Evolutionary conservation across 2,888 invertebrate genomes (phyloP).

Genomic region (Venusia cambrica): DNA sequence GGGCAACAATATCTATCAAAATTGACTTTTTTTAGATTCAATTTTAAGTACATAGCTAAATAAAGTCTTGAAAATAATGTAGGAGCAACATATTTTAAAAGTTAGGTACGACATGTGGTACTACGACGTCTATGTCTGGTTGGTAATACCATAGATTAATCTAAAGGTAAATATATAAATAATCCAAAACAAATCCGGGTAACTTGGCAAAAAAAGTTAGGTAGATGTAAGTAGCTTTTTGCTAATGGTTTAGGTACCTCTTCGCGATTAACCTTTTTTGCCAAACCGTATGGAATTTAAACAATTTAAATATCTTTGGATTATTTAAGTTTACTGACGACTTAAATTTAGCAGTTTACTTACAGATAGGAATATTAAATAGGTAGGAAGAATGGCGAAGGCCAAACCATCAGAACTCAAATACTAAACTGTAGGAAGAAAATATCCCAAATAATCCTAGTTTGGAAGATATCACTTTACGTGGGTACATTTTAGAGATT

Average conservation of each 20-base stretch:
- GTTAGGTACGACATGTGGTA: not conserved
- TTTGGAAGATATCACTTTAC: no score
- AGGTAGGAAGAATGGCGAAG: not conserved
- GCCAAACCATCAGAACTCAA: constrained; percentile 3
- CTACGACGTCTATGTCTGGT: constrained; percentile 3
- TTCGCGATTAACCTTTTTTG: no score
- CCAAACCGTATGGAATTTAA: no score
- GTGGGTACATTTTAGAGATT: no score
- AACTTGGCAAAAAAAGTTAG: not conserved
- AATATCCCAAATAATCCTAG: no score
- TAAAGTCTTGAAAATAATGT: no score
- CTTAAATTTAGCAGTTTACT: not conserved
- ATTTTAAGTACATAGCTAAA: not conserved
- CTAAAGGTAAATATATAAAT: constrained; percentile 2
- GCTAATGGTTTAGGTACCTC: no score
- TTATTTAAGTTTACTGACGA: constrained; percentile 1
- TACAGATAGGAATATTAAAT: no score
- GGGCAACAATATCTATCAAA: not conserved
- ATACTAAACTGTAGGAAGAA: constrained; percentile 4
- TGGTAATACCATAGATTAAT: constrained; percentile 1
- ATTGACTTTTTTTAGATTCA: not conserved
- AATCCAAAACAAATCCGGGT: constrained; percentile 3
- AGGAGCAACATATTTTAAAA: not conserved
- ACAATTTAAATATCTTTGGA: constrained; percentile 12
- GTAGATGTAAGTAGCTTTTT: no score